Evolutionary conservation across 2,888 invertebrate genomes (phyloP).

Genomic region (Oscheius myriophilus): DNA sequence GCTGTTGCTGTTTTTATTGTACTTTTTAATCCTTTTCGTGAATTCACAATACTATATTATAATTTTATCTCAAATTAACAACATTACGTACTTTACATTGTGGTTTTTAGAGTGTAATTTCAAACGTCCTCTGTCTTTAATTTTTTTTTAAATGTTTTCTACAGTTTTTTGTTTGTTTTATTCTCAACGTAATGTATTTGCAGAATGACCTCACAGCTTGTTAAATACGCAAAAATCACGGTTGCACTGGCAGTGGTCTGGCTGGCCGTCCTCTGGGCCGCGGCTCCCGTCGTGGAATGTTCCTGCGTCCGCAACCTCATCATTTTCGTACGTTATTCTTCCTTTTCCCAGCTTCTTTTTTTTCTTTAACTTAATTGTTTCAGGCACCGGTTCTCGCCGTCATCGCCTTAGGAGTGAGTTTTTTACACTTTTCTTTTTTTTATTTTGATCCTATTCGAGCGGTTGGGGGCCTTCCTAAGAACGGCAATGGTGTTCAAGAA

Average conservation of each 20-base stretch:
- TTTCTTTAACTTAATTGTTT: conserved; percentile 7
- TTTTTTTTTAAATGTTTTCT: neutral
- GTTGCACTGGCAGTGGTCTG: conserved; percentile 40
- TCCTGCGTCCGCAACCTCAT: conserved; percentile 26
- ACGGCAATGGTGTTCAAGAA: no score
- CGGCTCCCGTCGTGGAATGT: conserved; percentile 34
- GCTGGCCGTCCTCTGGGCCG: conserved; percentile 36
- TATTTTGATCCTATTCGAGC: neutral
- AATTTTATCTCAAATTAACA: no score
- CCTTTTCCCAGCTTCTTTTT: neutral
- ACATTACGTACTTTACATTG: no score
- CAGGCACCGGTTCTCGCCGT: conserved; percentile 53
- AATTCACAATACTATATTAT: no score
- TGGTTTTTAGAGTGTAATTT: no score
- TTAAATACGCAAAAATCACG: conserved; percentile 39
- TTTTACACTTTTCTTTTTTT: neutral
- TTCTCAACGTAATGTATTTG: neutral
- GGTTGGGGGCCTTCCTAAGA: no score
- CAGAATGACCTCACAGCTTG: conserved; percentile 51
- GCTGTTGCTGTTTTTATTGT: no score
- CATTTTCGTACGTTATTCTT: conserved; percentile 36
- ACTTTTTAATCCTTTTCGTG: no score
- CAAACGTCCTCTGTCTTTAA: no score
- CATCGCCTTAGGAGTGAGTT: conserved; percentile 48
- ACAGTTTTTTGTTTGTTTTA: neutral